Evolutionary conservation across 2,113 vertebrate species (phyloP).

Genomic region (Tachysurus fulvidraco): DNA sequence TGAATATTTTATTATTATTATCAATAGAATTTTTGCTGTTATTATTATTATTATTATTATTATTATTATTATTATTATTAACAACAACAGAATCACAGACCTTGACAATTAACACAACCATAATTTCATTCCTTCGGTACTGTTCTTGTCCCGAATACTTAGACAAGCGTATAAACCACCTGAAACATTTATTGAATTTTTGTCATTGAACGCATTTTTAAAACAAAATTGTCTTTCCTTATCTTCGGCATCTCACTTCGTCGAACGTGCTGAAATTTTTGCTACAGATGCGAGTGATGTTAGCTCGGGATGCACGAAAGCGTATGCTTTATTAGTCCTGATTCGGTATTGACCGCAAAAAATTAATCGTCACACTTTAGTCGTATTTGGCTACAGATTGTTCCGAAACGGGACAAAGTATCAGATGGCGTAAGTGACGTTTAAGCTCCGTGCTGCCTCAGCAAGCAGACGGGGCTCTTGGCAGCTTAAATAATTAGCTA

Average conservation of each 20-base stretch:
- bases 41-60: not conserved
- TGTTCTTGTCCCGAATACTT: not conserved
- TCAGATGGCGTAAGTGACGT: slow-evolving; percentile 8
- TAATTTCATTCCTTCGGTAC: not conserved
- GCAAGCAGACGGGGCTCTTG: slow-evolving; percentile 62
- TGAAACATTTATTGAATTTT: not conserved
- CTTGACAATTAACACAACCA: not conserved
- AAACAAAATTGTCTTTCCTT: not conserved
- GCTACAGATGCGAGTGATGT: not conserved
- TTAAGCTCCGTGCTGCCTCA: not conserved
- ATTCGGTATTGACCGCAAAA: not conserved
- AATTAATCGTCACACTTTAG: not conserved
- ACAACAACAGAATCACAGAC: not conserved
- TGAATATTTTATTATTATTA: not conserved
- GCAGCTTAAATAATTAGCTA: slow-evolving; percentile 88
- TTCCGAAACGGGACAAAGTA: slow-evolving; percentile 5
- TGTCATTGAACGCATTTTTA: not conserved
- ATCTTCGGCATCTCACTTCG: not conserved
- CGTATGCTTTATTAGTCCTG: not conserved
- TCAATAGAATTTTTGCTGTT: not conserved
- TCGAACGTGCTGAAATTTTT: not conserved
- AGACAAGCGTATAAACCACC: too few relatives aligned
- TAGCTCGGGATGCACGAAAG: not conserved
- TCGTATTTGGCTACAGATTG: not conserved
- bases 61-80: not conserved